A percentile compares a stretch with the other conserved stretches of the same genome.
Evolutionary conservation across 2,888 invertebrate species (phyloP).

Genomic region (Punctoribates punctum): DNA sequence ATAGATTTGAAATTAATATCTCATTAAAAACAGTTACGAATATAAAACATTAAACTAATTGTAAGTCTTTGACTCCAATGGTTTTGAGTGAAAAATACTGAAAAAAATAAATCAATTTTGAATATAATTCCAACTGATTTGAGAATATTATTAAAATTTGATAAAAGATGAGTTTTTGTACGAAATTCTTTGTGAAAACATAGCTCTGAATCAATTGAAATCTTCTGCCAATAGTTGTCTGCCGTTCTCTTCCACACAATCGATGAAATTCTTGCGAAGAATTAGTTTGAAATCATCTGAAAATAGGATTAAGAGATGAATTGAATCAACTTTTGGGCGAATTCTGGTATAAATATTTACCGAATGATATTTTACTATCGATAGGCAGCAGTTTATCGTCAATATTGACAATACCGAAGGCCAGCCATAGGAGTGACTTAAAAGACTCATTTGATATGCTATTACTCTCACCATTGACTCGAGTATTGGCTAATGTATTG

Average conservation of each 20-base stretch:
- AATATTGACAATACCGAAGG: constrained; percentile 14
- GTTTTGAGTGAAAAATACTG: no score
- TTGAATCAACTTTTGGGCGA: neutral
- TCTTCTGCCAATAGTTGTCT: neutral
- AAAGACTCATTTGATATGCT: constrained; percentile 13
- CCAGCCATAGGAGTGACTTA: constrained; percentile 27
- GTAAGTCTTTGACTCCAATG: no score
- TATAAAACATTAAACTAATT: no score
- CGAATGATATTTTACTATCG: neutral
- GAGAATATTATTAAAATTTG: no score
- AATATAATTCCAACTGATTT: no score
- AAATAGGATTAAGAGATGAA: neutral
- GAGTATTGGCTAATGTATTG: neutral
- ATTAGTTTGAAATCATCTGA: neutral
- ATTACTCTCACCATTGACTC: neutral
- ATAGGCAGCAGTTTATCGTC: neutral
- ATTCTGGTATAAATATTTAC: neutral
- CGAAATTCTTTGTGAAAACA: no score
- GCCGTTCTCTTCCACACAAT: constrained; percentile 17
- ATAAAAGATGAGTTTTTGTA: no score
- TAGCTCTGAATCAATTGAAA: no score
- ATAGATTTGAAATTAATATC: neutral
- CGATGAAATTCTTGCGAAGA: neutral
- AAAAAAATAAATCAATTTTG: no score
- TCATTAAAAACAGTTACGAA: no score